Percentiles rank a stretch among this genome's conserved stretches.
Evolutionary conservation across 2,797 vertebrate species (phyloP).

Genomic region (Notoglanidium macrostoma): DNA sequence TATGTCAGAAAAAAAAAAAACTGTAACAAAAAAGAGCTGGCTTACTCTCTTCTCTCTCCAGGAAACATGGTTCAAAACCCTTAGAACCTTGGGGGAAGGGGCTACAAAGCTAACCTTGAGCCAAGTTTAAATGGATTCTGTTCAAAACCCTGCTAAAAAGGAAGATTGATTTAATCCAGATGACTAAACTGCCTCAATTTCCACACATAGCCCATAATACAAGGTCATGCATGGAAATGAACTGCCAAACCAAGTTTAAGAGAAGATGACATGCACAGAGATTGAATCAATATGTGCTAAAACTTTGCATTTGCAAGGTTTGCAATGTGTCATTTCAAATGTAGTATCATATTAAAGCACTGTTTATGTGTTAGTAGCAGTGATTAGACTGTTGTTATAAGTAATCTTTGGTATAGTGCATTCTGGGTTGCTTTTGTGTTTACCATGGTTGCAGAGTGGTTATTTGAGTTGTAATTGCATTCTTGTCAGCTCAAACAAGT

Average conservation of each 20-base stretch:
- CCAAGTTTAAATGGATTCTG: conserved; percentile 73
- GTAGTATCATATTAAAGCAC: neutral
- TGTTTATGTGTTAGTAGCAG: neutral
- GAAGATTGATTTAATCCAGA: conserved; percentile 72
- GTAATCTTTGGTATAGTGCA: neutral
- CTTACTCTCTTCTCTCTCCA: conserved; percentile 65
- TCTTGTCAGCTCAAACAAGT: neutral
- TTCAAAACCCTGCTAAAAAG: conserved; percentile 69
- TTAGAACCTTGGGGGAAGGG: conserved; percentile 65
- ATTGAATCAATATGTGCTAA: neutral
- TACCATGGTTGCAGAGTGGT: neutral
- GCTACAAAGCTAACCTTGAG: conserved; percentile 75
- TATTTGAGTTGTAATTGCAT: neutral
- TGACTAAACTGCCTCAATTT: conserved; percentile 70
- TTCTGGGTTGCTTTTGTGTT: neutral
- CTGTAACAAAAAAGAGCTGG: conserved; percentile 35
- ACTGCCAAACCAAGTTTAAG: conserved; percentile 60
- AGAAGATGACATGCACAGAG: conserved; percentile 8
- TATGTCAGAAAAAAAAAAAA: neutral
- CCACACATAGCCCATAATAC: conserved; percentile 64
- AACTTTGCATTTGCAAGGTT: conserved; percentile 45
- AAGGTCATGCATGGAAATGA: conserved; percentile 72
- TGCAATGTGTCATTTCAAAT: neutral
- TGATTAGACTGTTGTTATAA: neutral
- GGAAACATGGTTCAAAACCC: conserved; percentile 71